Base-by-base conservation (phyloP, 64 coral and sea anemone genomes). In the Exaiptasia diaphana region DNA sequence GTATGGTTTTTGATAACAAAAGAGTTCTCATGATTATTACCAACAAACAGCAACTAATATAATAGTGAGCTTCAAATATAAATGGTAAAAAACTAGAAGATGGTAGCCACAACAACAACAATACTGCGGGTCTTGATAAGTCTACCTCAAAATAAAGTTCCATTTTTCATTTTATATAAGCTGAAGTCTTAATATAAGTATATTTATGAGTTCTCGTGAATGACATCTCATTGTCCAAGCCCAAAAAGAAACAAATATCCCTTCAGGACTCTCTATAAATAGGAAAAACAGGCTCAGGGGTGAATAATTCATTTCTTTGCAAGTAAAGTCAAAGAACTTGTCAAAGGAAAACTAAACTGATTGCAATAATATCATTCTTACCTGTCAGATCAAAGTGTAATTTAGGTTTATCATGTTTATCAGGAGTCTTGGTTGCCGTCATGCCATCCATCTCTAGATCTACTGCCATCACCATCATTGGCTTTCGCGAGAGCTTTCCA, bases 401-500 rank as follows among this genome's bases (percentile, higher is more conserved):
- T 63, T 63, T 23, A n/a, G n/a, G n/a, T 26, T 31, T 45, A 74
- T 39, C 71, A 74, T 5, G 50, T 31, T 63, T 63, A 1, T 31
- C 18, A 32, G 59, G 59, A 63, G 59, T 63, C 55, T 59, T 59
- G 55, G 3, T 46, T 46, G 7, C 29, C 56, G 21, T 29, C 50
- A 12, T 74, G 15, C 71, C 43, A 74, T n/a, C n/a, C 56, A 61
- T 61, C 56, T 63, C 11, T 7, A 73, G 69, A 48, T 77, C 74
- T 13, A 77, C 74, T 5, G 74, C 74, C 25, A 77, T 13, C 11
- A 77, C 50, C 74, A 58, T 77, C 14, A 59, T 20, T 57, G 74
- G 27, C 12, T 57, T 59, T 59, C 49, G 21, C 38, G 29, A 57
- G 9, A 14, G 0, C 34, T 57, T 77, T 4, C 50, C 74, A 27